These are phyloP conservation scores for Penelope pileata DNA, from an alignment of 2,113 vertebrate species.

Conservation along the genomic window DNA sequence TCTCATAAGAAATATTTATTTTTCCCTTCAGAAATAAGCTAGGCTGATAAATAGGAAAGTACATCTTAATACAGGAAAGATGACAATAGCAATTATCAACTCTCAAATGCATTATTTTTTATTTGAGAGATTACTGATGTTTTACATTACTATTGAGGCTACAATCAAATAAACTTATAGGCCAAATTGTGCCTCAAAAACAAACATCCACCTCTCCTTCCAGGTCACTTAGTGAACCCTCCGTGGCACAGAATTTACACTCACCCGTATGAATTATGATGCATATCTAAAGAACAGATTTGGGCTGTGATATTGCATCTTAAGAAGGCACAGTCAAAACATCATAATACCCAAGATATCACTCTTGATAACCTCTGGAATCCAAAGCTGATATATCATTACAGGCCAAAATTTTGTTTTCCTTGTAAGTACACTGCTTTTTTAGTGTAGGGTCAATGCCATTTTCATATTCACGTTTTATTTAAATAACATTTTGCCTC, in stretches of 20 bases:
- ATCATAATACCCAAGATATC: not conserved
- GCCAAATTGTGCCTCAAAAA: not conserved
- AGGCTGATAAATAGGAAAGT: not conserved
- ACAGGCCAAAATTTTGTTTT: not conserved
- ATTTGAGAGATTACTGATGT: slow-evolving; percentile 4
- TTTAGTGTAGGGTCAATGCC: not conserved
- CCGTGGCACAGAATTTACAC: not conserved
- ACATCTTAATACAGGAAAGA: not conserved
- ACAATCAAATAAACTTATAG: not conserved
- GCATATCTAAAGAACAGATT: not conserved
- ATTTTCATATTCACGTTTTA: not conserved
- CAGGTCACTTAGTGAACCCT: not conserved
- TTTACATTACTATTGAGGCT: slow-evolving; percentile 12
- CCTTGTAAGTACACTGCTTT: not conserved
- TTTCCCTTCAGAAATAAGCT: not conserved
- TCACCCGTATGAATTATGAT: not conserved
- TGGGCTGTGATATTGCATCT: not conserved
- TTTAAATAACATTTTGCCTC: not conserved
- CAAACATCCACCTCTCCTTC: not conserved
- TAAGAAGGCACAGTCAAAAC: not conserved
- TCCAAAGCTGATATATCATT: not conserved
- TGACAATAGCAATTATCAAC: not conserved
- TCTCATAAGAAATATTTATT: not conserved
- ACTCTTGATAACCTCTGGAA: not conserved
- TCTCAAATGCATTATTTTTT: not conserved